These are phyloP conservation scores for Danio tinwini DNA, from an alignment of 2,797 vertebrate species.

Conservation along the genomic window DNA sequence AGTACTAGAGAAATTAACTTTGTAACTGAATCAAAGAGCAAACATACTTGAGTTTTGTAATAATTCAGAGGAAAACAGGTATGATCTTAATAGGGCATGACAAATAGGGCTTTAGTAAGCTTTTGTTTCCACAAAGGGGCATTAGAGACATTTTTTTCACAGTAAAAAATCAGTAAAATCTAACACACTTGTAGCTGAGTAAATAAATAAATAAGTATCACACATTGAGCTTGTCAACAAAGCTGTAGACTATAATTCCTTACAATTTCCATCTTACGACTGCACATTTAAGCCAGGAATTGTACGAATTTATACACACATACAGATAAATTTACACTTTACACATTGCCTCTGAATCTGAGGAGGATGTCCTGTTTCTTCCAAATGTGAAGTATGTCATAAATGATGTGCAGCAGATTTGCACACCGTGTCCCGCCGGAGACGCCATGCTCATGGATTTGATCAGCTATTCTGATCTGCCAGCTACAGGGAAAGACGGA, in stretches of 20 bases:
- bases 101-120: no score
- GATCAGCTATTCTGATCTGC: slow-evolving; percentile 29
- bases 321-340: background rate
- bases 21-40: no score
- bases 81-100: no score
- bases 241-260: background rate
- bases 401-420: slow-evolving; percentile 34
- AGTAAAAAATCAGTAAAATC: no score
- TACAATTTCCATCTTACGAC: no score
- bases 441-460: slow-evolving; percentile 22
- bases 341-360: slow-evolving; percentile 4
- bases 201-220: background rate
- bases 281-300: no score
- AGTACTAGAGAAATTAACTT: no score
- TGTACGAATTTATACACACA: background rate
- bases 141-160: no score
- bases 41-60: no score
- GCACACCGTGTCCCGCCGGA: background rate
- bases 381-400: slow-evolving; percentile 42
- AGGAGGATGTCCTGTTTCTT: slow-evolving; percentile 29
- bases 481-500: background rate
- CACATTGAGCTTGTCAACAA: background rate
- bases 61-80: no score
- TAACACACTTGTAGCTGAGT: background rate
- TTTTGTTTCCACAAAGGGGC: no score